A percentile compares a stretch with the other conserved stretches of the same genome.
phyloP scores from a whole-genome alignment of 2,888 invertebrate genomes.

The Acholoe squamosa region DNA sequence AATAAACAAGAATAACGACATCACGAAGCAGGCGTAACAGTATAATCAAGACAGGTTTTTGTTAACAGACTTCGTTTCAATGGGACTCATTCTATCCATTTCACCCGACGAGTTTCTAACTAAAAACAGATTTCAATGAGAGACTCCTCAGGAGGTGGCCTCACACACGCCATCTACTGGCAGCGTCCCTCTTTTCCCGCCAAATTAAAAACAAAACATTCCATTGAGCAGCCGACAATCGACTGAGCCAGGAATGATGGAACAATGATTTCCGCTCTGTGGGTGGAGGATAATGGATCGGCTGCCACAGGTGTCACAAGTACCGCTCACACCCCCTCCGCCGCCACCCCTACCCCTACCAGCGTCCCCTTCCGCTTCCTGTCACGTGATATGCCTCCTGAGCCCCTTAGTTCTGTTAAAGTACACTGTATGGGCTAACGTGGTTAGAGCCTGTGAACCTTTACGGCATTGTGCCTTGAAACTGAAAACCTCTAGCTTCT shows the following conservation, averaged over 20 bases:
- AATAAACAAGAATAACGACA: too few relatives aligned
- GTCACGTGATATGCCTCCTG: background rate
- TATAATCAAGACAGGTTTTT: too few relatives aligned
- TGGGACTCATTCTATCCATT: too few relatives aligned
- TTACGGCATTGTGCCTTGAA: too few relatives aligned
- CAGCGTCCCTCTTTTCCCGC: background rate
- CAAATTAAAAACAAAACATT: background rate
- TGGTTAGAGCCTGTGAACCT: too few relatives aligned
- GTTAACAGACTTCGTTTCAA: too few relatives aligned
- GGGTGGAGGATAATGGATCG: slow-evolving; percentile 29
- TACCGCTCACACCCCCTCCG: background rate
- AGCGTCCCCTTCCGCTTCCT: background rate
- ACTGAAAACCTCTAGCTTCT: too few relatives aligned
- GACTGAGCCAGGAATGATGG: background rate
- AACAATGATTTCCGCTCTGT: slow-evolving; percentile 38
- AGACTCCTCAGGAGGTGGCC: background rate
- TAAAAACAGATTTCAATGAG: background rate
- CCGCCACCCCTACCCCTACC: background rate
- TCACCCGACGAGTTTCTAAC: too few relatives aligned
- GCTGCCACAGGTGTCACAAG: slow-evolving; percentile 17
- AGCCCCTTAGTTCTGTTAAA: background rate
- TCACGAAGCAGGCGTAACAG: too few relatives aligned
- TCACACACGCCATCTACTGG: too few relatives aligned
- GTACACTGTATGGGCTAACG: background rate
- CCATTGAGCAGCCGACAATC: background rate